A percentile compares a stretch with the other conserved stretches of the same genome.
These are phyloP conservation scores for Peromyscus melanophrys DNA, from an alignment of 2,797 vertebrate genomes.

Conservation along the genomic window DNA sequence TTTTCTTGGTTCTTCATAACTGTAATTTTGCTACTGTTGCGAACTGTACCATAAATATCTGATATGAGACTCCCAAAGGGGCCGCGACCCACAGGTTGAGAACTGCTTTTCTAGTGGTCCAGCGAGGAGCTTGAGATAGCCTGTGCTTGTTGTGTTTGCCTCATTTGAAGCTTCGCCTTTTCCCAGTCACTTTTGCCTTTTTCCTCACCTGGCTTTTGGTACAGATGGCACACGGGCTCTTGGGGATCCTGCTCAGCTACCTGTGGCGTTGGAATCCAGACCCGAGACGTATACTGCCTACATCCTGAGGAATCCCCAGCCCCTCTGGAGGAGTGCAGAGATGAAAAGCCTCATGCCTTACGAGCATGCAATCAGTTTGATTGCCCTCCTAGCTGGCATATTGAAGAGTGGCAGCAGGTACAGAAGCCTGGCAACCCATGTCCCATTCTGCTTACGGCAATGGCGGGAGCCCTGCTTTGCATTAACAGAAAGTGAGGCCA, in stretches of 20 bases:
- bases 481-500: accelerated
- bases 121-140: neutral
- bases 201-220: constrained; percentile 27
- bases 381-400: constrained; percentile 94
- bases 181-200: neutral
- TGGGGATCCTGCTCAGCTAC: constrained; percentile 94
- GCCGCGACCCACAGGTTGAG: neutral
- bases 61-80: neutral
- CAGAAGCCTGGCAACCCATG: accelerated
- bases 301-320: constrained; percentile 86
- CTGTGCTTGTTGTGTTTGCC: accelerated
- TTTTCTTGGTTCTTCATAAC: neutral
- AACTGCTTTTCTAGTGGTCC: no score
- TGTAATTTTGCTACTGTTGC: neutral
- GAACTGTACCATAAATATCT: neutral
- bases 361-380: constrained; percentile 95
- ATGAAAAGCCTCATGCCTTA: constrained; percentile 91
- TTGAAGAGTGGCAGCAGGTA: constrained; percentile 95
- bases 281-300: constrained; percentile 92
- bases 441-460: accelerated
- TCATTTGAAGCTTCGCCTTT: neutral
- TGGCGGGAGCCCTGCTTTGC: accelerated
- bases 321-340: constrained; percentile 89
- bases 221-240: constrained; percentile 92
- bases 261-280: constrained; percentile 95